Conservation (phyloP, 2,888 invertebrate species). For the Agriotes lineatus region DNA sequence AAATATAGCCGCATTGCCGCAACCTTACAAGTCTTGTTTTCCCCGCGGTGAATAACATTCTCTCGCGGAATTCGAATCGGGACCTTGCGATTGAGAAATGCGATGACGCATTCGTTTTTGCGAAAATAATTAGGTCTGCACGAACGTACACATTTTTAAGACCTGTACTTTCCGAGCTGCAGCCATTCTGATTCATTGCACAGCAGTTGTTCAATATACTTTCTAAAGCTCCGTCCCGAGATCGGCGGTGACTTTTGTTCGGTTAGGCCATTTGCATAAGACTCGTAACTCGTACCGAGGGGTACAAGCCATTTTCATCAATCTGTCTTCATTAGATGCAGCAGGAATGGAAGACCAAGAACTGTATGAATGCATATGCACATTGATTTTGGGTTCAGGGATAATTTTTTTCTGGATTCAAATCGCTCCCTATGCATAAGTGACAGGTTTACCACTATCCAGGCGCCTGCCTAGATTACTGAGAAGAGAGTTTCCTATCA, state of each 20-base stretch:
- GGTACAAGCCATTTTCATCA: no score
- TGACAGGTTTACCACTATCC: no score
- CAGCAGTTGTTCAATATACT: constrained; percentile 17
- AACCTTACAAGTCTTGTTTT: constrained; percentile 3
- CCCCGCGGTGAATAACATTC: constrained; percentile 25
- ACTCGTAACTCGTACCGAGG: no score
- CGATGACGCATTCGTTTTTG: constrained; percentile 34
- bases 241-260: constrained; percentile 9
- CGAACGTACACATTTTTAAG: constrained; percentile 22
- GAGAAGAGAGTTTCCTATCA: no score
- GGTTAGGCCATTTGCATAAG: neutral
- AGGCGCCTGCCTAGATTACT: no score
- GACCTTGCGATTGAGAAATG: constrained; percentile 36
- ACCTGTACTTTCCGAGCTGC: constrained; percentile 18
- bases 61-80: constrained; percentile 37
- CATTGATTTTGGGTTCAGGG: no score
- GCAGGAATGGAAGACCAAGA: no score
- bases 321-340: no score
- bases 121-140: constrained; percentile 31
- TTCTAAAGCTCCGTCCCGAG: constrained; percentile 14
- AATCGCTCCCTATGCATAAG: no score
- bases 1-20: neutral
- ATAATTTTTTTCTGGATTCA: no score
- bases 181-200: constrained; percentile 13
- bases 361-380: no score